These are phyloP conservation scores for Puma concolor DNA, from an alignment of 2,113 vertebrate species.

Conservation along the genomic window DNA sequence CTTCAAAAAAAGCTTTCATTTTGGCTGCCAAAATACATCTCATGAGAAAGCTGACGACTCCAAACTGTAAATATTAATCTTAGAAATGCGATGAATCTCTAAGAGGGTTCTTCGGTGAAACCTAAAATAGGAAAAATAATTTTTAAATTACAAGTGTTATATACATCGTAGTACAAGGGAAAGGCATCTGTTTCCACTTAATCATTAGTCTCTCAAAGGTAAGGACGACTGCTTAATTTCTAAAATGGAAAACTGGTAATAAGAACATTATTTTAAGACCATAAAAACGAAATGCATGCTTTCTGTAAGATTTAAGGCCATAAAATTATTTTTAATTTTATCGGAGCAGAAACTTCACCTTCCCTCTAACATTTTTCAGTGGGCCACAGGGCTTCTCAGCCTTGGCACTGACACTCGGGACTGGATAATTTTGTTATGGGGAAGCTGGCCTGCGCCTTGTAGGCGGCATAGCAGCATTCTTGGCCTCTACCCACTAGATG, in stretches of 20 bases:
- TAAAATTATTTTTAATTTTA: slow-evolving; percentile 9
- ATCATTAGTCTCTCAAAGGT: background rate
- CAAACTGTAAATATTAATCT: background rate
- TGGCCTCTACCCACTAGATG: background rate
- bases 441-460: background rate
- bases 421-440: background rate
- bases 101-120: background rate
- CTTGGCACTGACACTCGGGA: background rate
- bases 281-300: background rate
- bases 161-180: background rate
- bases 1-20: slow-evolving; percentile 79
- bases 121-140: slow-evolving; percentile 55
- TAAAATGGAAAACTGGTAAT: background rate
- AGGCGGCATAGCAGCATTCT: background rate
- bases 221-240: slow-evolving; percentile 34
- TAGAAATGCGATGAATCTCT: background rate
- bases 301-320: background rate
- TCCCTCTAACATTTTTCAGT: background rate
- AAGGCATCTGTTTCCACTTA: background rate
- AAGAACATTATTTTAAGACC: slow-evolving; percentile 21
- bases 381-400: background rate
- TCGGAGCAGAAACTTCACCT: background rate
- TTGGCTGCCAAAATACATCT: slow-evolving; percentile 5
- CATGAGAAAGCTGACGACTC: background rate
- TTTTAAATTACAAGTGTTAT: background rate